Evolutionary conservation across 2,888 invertebrate species (phyloP).

Genomic region (Melanchra persicariae): DNA sequence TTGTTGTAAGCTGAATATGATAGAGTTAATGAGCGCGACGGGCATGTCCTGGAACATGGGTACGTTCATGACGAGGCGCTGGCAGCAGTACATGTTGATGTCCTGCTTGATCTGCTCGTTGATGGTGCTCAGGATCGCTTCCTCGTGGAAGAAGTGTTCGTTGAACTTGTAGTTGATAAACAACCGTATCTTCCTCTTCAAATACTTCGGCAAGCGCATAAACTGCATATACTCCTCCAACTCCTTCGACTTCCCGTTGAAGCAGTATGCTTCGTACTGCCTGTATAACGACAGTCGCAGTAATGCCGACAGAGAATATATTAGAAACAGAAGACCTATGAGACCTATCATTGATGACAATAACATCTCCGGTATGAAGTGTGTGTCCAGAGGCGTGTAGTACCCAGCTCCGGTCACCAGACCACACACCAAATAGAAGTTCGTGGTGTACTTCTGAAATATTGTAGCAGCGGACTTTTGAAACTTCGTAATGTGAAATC

Average conservation of each 20-base stretch:
- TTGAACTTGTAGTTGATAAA: conserved; percentile 80
- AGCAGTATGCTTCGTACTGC: conserved; percentile 72
- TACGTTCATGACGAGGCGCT: conserved; percentile 88
- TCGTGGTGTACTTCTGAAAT: conserved; percentile 75
- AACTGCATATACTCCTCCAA: conserved; percentile 75
- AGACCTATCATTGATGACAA: conserved; percentile 71
- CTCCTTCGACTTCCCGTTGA: conserved; percentile 74
- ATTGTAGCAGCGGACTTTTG: conserved; percentile 30
- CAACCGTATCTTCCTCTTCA: conserved; percentile 75
- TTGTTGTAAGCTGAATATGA: conserved; percentile 88
- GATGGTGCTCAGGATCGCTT: conserved; percentile 75
- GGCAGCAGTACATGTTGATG: conserved; percentile 90
- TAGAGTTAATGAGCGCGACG: conserved; percentile 84
- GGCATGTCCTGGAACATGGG: conserved; percentile 90
- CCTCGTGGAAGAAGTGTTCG: conserved; percentile 79
- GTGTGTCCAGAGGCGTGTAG: conserved; percentile 67
- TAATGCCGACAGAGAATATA: conserved; percentile 71
- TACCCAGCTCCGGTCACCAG: conserved; percentile 76
- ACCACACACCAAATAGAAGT: conserved; percentile 74
- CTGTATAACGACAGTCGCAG: conserved; percentile 75
- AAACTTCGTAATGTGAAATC: conserved; percentile 58
- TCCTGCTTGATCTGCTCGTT: conserved; percentile 88
- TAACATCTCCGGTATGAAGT: conserved; percentile 71
- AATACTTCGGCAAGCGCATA: conserved; percentile 72
- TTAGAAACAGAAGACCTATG: conserved; percentile 73